Evolutionary conservation across 2,113 vertebrate species (phyloP).

Genomic region (Macquaria ambigua): DNA sequence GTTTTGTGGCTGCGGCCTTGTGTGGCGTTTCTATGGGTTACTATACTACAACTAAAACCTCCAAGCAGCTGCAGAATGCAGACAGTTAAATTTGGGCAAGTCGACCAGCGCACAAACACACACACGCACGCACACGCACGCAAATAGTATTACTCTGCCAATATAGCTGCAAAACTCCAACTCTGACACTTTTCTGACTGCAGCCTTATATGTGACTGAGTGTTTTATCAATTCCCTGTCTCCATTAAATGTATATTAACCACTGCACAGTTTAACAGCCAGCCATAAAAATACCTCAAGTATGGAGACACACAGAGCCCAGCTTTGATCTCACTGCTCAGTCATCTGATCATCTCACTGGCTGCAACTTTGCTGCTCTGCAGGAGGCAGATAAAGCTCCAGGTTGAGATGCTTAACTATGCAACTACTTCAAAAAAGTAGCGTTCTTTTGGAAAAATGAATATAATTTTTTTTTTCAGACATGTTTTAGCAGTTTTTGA

Average conservation of each 20-base stretch:
- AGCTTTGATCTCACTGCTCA: slow-evolving; percentile 62
- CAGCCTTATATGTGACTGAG: slow-evolving; percentile 30
- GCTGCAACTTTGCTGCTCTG: slow-evolving; percentile 29
- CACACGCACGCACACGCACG: slow-evolving; percentile 2
- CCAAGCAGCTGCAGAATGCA: slow-evolving; percentile 75
- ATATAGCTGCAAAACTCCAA: slow-evolving; percentile 71
- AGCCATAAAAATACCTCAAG: slow-evolving; percentile 71
- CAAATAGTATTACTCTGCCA: slow-evolving; percentile 70
- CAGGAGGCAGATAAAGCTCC: slow-evolving; percentile 48
- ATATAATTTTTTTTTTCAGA: not conserved
- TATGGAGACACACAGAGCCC: slow-evolving; percentile 35
- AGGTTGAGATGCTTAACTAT: slow-evolving; percentile 4
- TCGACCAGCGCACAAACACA: slow-evolving; percentile 22
- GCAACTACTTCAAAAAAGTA: slow-evolving; percentile 23
- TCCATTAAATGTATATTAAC: slow-evolving; percentile 65
- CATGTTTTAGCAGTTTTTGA: not conserved
- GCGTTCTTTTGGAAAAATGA: not conserved
- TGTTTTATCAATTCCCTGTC: slow-evolving; percentile 68
- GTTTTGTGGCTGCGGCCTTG: slow-evolving; percentile 9
- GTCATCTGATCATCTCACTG: slow-evolving; percentile 59
- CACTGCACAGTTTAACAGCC: slow-evolving; percentile 63
- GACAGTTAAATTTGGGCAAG: slow-evolving; percentile 74
- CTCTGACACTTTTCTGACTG: slow-evolving; percentile 66
- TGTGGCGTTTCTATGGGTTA: slow-evolving; percentile 27
- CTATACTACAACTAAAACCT: slow-evolving; percentile 55